Base-by-base conservation (phyloP, 2,113 vertebrate genomes). In the Prunella himalayana region DNA sequence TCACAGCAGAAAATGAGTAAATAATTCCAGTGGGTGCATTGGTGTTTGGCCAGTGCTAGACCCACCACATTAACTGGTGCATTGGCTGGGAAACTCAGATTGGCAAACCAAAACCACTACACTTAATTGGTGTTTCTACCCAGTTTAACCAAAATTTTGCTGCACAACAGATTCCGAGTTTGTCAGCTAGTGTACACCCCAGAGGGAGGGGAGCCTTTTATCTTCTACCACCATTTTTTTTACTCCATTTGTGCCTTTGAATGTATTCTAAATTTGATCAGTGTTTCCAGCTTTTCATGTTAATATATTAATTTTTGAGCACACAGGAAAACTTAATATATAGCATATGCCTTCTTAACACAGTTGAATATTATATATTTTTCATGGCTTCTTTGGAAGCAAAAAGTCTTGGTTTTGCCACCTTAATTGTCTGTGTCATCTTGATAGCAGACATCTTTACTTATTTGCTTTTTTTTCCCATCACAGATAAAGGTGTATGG, bases 131-230 rank as follows among this genome's bases (percentile, higher is more conserved):
- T 60, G 11, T 60, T 60, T 60, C 24, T 60, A 16, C 15, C 15
- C 11, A 18, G 57, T 60, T 60, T 27, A 27, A 60, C 35, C 24
- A 13, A 27, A 60, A 60, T 15, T 21, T 23, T 2, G 2, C 57
- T 60, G 8, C 20, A 53, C 28, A 71, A 4, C 37, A 59, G 59
- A 53, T 54, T 83, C 25, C 15, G 45, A 41, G 5, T 45, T 83
- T 75, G 9, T 70, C 23, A 54, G 2, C 18, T 82, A 66, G 9
- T 0, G 1, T 27, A 44, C 5, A 23, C 6, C 3, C 11, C 4
- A 5, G 4, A 3, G 16, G 7, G 10, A 49, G 13, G 6, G 14
- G 7, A 11, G 2, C 6, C 3, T 76, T 9, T n/a, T 85, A 23
- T 22, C 20, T 72, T 71, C 35, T 54, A 42, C 27, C 10, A 56